Percentiles rank a stretch among this genome's conserved stretches.
These are phyloP conservation scores for Drosophila prolongata DNA, from an alignment of 2,888 invertebrate genomes.

Conservation along the genomic window DNA sequence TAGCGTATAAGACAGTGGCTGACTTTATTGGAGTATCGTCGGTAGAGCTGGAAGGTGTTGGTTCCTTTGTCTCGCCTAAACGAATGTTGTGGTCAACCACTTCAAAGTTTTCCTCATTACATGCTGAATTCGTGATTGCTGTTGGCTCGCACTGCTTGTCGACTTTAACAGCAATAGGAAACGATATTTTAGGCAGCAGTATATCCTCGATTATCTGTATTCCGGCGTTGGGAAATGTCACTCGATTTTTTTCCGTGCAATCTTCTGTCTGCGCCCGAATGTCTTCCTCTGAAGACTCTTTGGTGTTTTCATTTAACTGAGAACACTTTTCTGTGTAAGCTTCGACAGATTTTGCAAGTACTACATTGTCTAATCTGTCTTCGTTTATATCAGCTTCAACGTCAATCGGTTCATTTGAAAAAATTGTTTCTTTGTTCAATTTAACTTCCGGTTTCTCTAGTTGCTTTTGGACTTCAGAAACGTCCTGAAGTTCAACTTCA, in stretches of 20 bases:
- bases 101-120: not conserved
- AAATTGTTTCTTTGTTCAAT: not conserved
- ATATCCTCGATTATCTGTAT: slow-evolving; percentile 69
- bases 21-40: slow-evolving; percentile 8
- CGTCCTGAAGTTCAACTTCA: no score
- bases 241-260: not conserved
- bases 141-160: slow-evolving; percentile 21
- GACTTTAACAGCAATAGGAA: slow-evolving; percentile 47
- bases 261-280: not conserved
- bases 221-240: not conserved
- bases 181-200: slow-evolving; percentile 55
- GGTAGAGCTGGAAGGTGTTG: not conserved
- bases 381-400: not conserved
- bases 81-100: not conserved
- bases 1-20: slow-evolving; percentile 49
- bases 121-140: not conserved
- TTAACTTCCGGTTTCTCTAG: not conserved
- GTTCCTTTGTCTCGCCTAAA: not conserved
- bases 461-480: no score
- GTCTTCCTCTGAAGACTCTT: not conserved
- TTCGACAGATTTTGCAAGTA: no score
- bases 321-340: not conserved
- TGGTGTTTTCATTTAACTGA: not conserved
- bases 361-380: not conserved
- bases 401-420: not conserved